These are phyloP conservation scores for Rhinopomastus cyanomelas DNA, from an alignment of 2,113 vertebrate species.

Conservation along the genomic window DNA sequence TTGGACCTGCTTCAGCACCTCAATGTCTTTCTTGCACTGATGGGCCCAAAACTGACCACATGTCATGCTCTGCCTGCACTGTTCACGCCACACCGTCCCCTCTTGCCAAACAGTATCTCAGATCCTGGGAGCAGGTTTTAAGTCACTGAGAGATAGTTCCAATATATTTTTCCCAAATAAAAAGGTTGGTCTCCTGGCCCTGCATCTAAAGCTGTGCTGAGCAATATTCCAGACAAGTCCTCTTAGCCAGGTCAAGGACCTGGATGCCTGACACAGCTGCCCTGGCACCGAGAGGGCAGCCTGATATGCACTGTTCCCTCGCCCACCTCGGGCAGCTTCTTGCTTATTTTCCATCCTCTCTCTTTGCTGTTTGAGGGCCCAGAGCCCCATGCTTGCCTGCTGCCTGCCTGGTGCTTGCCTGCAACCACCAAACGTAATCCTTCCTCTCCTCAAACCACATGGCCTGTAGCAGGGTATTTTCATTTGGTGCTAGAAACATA, in stretches of 20 bases:
- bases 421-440: background rate
- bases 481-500: background rate
- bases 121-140: background rate
- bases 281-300: background rate
- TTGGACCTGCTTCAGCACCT: too few species aligned
- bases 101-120: background rate
- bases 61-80: background rate
- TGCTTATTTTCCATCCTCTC: background rate
- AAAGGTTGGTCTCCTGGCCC: background rate
- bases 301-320: fast-evolving
- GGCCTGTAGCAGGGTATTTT: background rate
- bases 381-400: background rate
- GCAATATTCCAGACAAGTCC: background rate
- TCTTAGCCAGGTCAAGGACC: background rate
- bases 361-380: background rate
- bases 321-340: background rate
- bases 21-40: too few species aligned
- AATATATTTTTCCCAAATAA: background rate
- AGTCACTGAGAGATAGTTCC: background rate
- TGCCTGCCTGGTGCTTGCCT: background rate
- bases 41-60: too few species aligned
- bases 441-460: background rate
- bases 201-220: background rate
- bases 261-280: fast-evolving
- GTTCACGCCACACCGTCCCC: background rate